These are phyloP conservation scores for Diabrotica balteata DNA, from an alignment of 2,888 invertebrate genomes.

Conservation along the genomic window DNA sequence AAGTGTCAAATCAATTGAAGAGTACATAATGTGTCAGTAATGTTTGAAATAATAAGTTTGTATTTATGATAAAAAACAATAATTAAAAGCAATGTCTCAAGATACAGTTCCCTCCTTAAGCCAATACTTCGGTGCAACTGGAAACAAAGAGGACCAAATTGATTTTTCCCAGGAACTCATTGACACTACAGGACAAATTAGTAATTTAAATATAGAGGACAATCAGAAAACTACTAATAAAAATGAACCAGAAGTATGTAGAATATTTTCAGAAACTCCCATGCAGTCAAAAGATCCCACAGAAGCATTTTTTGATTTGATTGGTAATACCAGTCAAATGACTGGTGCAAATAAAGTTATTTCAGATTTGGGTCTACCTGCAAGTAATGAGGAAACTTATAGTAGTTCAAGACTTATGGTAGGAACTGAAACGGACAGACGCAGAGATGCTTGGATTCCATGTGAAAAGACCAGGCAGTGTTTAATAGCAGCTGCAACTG, in stretches of 20 bases:
- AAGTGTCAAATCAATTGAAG: neutral
- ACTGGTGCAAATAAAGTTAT: slow-evolving; percentile 45
- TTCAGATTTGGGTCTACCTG: slow-evolving; percentile 45
- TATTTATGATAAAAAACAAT: slow-evolving; percentile 8
- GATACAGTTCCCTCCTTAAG: slow-evolving; percentile 62
- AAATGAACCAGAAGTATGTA: slow-evolving; percentile 61
- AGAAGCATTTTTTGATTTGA: slow-evolving; percentile 61
- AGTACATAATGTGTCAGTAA: neutral
- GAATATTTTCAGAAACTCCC: slow-evolving; percentile 60
- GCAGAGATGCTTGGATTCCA: slow-evolving; percentile 83
- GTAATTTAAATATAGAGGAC: slow-evolving; percentile 42
- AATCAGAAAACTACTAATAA: slow-evolving; percentile 37
- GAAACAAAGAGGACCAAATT: slow-evolving; percentile 41
- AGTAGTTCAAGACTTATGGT: slow-evolving; percentile 52
- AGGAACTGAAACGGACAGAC: slow-evolving; percentile 66
- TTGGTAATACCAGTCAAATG: slow-evolving; percentile 51
- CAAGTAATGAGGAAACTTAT: slow-evolving; percentile 51
- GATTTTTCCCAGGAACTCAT: slow-evolving; percentile 47
- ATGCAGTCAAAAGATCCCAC: slow-evolving; percentile 57
- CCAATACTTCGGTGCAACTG: slow-evolving; percentile 63
- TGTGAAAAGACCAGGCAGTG: slow-evolving; percentile 76
- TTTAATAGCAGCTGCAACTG: slow-evolving; percentile 69
- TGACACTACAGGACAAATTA: slow-evolving; percentile 47
- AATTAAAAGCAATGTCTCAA: slow-evolving; percentile 30
- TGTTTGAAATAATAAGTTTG: slow-evolving; percentile 8